Base-by-base conservation (phyloP, 2,888 invertebrate genomes). In the Ophion ellenae region DNA sequence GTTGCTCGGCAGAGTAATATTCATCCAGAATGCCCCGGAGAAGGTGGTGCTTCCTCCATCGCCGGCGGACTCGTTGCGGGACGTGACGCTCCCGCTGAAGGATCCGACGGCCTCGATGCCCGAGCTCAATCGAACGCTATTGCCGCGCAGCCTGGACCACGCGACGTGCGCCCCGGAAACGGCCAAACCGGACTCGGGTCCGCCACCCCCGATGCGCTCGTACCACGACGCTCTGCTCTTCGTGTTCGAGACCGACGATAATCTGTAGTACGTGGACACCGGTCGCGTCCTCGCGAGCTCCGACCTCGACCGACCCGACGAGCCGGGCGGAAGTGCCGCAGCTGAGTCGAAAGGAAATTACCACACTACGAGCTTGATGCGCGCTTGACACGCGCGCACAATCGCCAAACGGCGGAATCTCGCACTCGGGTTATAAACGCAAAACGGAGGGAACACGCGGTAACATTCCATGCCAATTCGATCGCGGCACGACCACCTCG, bases 1-100 rank as follows among this genome's bases (percentile, higher is more conserved):
- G 7, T 47, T 14, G 10, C 85, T 84, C 91, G 94, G 24, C 94
- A 97, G 99, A 93, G 98, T 99, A 92, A 97, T 99, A 88, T 96
- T 97, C 89, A 98, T 99, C 90, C 98, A 99, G 95, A 98, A 98
- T 94, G 98, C 97, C 71, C 98, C 98, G 5, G 97, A 98, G 94
- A 98, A 97, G 94, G 96, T 96, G 79, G 92, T 95, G 87, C 94
- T 96, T 81, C 96, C 96, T 64, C 96, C 96, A 5, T 96, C 97
- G n/a, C 96, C 97, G 40, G 94, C 95, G 83, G 92, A 92, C 78
- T 93, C 93, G 80, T 88, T 93, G 70, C 90, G 91, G 81, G 93
- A 93, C 85, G 92, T 92, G 64, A 91, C 92, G 76, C 88, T 93
- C 87, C 92, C 93, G 63, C 87, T 93, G 69, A 93, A 93, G 86